Evolutionary conservation across 64 coral and sea anemone genomes (phyloP).

Genomic region (Dendrophyllia cribrosa): DNA sequence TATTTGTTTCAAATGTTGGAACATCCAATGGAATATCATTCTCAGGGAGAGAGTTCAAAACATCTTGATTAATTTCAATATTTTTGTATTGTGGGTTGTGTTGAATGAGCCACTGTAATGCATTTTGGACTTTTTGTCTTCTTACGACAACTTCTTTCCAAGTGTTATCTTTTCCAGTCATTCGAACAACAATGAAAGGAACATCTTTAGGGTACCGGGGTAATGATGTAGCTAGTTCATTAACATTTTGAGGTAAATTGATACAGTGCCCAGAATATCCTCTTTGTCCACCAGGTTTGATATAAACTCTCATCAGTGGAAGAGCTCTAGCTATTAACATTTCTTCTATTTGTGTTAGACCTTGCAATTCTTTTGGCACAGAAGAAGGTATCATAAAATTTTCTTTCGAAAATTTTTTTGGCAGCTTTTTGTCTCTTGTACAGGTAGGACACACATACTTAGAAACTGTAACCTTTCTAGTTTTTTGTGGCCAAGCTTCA

Average conservation of each 20-base stretch:
- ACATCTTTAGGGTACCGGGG: slow-evolving; percentile 38
- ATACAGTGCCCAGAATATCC: slow-evolving; percentile 39
- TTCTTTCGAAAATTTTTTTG: slow-evolving; percentile 68
- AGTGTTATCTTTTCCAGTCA: slow-evolving; percentile 42
- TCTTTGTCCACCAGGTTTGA: slow-evolving; percentile 38
- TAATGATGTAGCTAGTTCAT: slow-evolving; percentile 40
- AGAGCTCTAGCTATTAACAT: slow-evolving; percentile 31
- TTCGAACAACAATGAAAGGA: slow-evolving; percentile 27
- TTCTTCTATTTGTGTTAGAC: slow-evolving; percentile 44
- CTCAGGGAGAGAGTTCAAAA: slow-evolving; percentile 48
- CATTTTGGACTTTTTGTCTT: slow-evolving; percentile 40
- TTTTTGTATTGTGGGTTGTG: slow-evolving; percentile 62
- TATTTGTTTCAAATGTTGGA: slow-evolving; percentile 62
- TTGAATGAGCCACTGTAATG: slow-evolving; percentile 46
- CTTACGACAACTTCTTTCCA: slow-evolving; percentile 64
- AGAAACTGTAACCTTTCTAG: slow-evolving; percentile 50
- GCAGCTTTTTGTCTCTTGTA: slow-evolving; percentile 38
- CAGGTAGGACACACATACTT: slow-evolving; percentile 39
- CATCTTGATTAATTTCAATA: slow-evolving; percentile 61
- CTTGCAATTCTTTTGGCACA: slow-evolving; percentile 63
- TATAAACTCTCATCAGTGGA: slow-evolving; percentile 40
- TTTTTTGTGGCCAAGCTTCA: slow-evolving; percentile 57
- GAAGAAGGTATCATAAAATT: slow-evolving; percentile 69
- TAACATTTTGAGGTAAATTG: slow-evolving; percentile 37
- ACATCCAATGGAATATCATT: slow-evolving; percentile 55